Percentiles rank a stretch among this genome's conserved stretches.
Conservation (phyloP, 2,888 invertebrate species). For the Mayetiola destructor region DNA sequence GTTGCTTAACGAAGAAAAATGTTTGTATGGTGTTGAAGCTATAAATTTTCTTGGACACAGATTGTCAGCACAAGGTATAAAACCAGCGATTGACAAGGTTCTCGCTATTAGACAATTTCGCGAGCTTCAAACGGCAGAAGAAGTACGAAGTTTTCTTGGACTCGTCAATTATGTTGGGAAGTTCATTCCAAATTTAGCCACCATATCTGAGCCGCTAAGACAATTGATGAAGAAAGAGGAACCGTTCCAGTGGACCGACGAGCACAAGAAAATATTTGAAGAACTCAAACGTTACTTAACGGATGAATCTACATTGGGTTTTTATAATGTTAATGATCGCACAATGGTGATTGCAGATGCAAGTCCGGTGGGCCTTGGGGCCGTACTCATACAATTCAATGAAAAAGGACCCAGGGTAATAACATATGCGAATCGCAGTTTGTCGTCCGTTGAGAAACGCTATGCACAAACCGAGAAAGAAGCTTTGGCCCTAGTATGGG, state of each 20-base stretch:
- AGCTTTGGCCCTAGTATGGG: constrained; percentile 27
- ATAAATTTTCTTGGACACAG: constrained; percentile 23
- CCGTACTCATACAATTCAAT: constrained; percentile 24
- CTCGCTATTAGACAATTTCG: constrained; percentile 20
- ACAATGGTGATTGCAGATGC: constrained; percentile 28
- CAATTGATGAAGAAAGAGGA: constrained; percentile 19
- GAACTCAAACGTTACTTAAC: constrained; percentile 19
- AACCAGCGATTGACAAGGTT: constrained; percentile 20
- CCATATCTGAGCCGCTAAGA: constrained; percentile 16
- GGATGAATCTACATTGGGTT: constrained; percentile 21
- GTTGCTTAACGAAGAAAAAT: constrained; percentile 24
- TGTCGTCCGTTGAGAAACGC: constrained; percentile 25
- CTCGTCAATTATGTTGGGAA: constrained; percentile 26
- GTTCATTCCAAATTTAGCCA: constrained; percentile 22
- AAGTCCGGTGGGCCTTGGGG: constrained; percentile 26
- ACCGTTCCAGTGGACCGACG: constrained; percentile 22
- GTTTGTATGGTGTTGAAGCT: constrained; percentile 16
- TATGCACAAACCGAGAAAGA: constrained; percentile 27
- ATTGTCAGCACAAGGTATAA: constrained; percentile 20
- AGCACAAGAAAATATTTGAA: constrained; percentile 23
- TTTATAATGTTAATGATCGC: constrained; percentile 23
- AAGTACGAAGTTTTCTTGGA: constrained; percentile 26
- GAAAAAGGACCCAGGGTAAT: constrained; percentile 24
- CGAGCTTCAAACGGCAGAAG: constrained; percentile 22
- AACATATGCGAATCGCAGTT: constrained; percentile 28